Evolutionary conservation across 2,113 vertebrate species (phyloP).

Genomic region (Eidolon helvum): DNA sequence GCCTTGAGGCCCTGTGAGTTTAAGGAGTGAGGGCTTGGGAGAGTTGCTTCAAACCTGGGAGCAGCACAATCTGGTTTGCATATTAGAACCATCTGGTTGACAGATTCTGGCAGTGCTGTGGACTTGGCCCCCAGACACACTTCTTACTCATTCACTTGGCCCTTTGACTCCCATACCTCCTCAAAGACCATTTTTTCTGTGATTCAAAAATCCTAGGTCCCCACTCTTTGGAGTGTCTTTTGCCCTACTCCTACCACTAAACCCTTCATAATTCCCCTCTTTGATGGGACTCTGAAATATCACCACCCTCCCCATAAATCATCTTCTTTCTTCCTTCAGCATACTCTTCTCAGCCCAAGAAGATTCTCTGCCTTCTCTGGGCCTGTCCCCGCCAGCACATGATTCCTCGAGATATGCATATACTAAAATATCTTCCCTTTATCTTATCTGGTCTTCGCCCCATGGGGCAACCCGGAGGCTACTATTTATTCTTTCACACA

Average conservation of each 20-base stretch:
- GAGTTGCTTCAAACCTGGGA: not conserved
- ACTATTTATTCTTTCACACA: conserved; percentile 76
- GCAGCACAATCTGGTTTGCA: not conserved
- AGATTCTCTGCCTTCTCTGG: not conserved
- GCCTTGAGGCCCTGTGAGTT: not conserved
- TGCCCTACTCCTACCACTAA: not conserved
- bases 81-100: not conserved
- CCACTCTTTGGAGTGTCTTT: not conserved
- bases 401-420: not conserved
- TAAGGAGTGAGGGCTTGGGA: not conserved
- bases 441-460: conserved; percentile 68
- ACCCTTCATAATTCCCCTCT: not conserved
- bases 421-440: conserved; percentile 73
- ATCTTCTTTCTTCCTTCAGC: not conserved
- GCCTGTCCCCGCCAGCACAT: not conserved
- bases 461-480: conserved; percentile 71
- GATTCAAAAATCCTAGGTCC: not conserved
- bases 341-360: not conserved
- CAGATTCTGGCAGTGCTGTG: not conserved
- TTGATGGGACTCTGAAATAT: not conserved
- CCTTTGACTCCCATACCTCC: not conserved
- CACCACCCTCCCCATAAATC: not conserved
- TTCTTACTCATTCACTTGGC: not conserved
- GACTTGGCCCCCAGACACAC: not conserved
- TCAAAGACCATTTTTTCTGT: not conserved